phyloP scores from a whole-genome alignment of 1,140 invertebrate species.

The Leptinotarsa texana region DNA sequence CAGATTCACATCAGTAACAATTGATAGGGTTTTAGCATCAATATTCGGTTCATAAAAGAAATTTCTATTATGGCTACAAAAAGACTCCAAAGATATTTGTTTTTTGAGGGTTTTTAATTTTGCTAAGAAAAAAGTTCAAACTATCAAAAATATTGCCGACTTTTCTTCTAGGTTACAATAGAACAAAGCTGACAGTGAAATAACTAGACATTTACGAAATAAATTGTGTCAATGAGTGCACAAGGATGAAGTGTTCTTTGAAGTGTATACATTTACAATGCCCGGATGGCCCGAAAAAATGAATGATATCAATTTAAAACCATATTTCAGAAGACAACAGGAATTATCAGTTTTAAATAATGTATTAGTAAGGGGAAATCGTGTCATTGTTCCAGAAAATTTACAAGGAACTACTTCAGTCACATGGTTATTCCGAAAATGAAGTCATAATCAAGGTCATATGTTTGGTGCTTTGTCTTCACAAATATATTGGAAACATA shows the following conservation, averaged over 20 bases:
- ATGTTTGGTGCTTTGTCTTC: conserved; percentile 47
- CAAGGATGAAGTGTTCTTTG: not conserved
- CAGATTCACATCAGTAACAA: too few species aligned
- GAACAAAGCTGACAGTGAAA: not conserved
- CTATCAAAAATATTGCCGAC: not conserved
- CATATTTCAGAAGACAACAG: not conserved
- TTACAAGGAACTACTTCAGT: conserved; percentile 35
- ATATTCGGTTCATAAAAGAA: too few species aligned
- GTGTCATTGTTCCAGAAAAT: conserved; percentile 42
- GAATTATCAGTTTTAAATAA: not conserved
- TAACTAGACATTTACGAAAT: not conserved
- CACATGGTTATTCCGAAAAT: conserved; percentile 52
- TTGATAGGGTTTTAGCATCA: too few species aligned
- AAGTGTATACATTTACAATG: not conserved
- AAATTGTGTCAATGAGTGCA: not conserved
- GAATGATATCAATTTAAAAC: not conserved
- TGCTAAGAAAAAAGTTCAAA: not conserved
- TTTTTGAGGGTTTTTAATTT: not conserved
- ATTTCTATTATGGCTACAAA: not conserved
- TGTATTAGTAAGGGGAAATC: conserved; percentile 38
- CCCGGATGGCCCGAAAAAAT: not conserved
- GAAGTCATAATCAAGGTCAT: conserved; percentile 22
- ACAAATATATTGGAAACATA: conserved; percentile 53
- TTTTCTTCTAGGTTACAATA: not conserved
- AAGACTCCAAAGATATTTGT: not conserved